phyloP scores from a whole-genome alignment of 2,888 invertebrate genomes.

The Caenorhabditis becei region DNA sequence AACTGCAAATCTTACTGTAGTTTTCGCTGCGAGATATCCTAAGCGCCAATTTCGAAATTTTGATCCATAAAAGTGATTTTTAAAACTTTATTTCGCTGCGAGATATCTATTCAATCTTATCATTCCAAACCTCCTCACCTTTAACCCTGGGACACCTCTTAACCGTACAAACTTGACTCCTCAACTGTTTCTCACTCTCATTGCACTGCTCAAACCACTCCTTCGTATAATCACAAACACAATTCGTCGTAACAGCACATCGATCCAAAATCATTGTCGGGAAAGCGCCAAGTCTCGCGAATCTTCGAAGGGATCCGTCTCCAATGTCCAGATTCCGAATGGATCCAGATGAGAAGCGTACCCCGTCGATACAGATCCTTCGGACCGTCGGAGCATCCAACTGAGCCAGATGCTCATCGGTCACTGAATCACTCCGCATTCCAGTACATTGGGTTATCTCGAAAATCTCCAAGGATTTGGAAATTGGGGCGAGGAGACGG shows the following conservation, averaged over 20 bases:
- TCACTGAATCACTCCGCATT: conserved; percentile 62
- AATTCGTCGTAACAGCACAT: conserved; percentile 66
- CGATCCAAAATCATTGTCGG: conserved; percentile 66
- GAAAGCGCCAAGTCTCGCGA: conserved; percentile 58
- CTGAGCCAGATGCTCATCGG: conserved; percentile 66
- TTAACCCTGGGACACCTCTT: conserved; percentile 67
- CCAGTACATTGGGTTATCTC: conserved; percentile 61
- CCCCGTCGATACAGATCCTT: conserved; percentile 65
- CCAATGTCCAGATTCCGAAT: conserved; percentile 59
- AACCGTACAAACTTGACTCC: conserved; percentile 65
- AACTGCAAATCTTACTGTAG: too few relatives aligned
- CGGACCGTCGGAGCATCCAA: conserved; percentile 54
- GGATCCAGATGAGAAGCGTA: conserved; percentile 43
- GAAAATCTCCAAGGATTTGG: conserved; percentile 57
- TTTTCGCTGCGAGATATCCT: too few relatives aligned
- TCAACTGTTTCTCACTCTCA: conserved; percentile 58
- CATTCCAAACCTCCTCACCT: too few relatives aligned
- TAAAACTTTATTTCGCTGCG: background rate
- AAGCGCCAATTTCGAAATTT: too few relatives aligned
- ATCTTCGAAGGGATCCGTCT: conserved; percentile 54
- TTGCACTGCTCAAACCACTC: conserved; percentile 64
- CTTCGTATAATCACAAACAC: conserved; percentile 66
- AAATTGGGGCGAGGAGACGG: conserved; percentile 57
- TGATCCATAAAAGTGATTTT: too few relatives aligned
- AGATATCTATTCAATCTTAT: background rate